These are phyloP conservation scores for Lepus europaeus DNA, from an alignment of 2,113 vertebrate genomes.

Conservation along the genomic window DNA sequence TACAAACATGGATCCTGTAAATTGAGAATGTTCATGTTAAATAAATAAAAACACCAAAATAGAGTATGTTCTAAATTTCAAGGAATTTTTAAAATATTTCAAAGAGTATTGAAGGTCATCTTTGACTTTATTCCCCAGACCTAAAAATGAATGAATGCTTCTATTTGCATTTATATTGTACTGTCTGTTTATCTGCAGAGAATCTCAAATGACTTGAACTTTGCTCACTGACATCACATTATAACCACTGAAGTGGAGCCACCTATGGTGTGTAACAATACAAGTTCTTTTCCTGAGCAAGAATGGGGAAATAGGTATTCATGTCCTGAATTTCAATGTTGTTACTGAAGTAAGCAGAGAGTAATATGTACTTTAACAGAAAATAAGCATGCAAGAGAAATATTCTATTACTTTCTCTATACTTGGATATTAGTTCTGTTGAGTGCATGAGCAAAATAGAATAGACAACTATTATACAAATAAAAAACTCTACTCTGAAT, in stretches of 20 bases:
- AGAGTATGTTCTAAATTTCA: not conserved
- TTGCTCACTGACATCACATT: not conserved
- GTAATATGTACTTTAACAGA: not conserved
- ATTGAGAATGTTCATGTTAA: rapidly evolving
- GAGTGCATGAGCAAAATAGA: not conserved
- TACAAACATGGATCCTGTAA: not conserved
- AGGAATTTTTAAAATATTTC: not conserved
- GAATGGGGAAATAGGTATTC: not conserved
- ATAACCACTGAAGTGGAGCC: not conserved
- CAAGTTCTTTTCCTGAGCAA: not conserved
- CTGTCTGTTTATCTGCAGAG: not conserved
- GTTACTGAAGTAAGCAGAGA: not conserved
- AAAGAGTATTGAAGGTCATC: not conserved
- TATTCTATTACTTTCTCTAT: not conserved
- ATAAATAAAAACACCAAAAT: not conserved
- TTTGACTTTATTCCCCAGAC: not conserved
- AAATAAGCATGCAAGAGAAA: not conserved
- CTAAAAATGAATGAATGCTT: not conserved
- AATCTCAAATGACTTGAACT: not conserved
- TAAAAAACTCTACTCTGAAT: not conserved
- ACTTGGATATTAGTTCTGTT: constrained; percentile 8
- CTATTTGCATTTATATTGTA: not conserved
- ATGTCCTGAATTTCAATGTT: constrained; percentile 17
- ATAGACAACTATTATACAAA: not conserved
- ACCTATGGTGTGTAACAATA: not conserved